Conservation (phyloP, 2,113 vertebrate species). For the Electrona antarctica region DNA sequence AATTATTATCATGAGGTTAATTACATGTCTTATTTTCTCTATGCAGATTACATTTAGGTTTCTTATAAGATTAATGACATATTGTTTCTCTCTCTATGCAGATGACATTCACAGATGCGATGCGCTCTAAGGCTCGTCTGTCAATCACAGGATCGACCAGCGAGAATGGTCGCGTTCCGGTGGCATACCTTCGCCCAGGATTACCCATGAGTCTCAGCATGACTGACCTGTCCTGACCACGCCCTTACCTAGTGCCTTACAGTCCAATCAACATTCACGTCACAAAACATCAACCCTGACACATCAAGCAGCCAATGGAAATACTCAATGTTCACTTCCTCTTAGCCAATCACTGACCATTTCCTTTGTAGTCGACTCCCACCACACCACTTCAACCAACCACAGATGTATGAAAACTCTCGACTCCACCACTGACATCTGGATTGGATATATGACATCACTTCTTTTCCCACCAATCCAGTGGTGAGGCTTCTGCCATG, state of each 20-base stretch:
- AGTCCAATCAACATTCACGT: constrained; percentile 81
- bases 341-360: constrained; percentile 16
- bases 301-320: constrained; percentile 24
- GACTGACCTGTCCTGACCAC: constrained; percentile 95
- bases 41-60: no score
- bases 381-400: background rate
- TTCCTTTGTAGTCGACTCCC: constrained; percentile 25
- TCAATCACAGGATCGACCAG: constrained; percentile 96
- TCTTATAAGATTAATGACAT: no score
- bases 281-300: background rate
- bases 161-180: constrained; percentile 93
- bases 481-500: constrained; percentile 44
- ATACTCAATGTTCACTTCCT: constrained; percentile 18
- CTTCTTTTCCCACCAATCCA: constrained; percentile 59
- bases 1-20: no score
- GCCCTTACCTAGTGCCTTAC: constrained; percentile 95
- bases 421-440: constrained; percentile 19
- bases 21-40: no score
- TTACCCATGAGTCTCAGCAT: constrained; percentile 99
- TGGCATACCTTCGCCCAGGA: constrained; percentile 97
- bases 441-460: constrained; percentile 66
- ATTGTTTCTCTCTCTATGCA: constrained; percentile 75
- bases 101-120: constrained; percentile 94
- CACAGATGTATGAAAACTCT: constrained; percentile 27
- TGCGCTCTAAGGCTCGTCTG: constrained; percentile 95